Conservation (phyloP, 2,797 vertebrate genomes). For the Anabas testudineus region DNA sequence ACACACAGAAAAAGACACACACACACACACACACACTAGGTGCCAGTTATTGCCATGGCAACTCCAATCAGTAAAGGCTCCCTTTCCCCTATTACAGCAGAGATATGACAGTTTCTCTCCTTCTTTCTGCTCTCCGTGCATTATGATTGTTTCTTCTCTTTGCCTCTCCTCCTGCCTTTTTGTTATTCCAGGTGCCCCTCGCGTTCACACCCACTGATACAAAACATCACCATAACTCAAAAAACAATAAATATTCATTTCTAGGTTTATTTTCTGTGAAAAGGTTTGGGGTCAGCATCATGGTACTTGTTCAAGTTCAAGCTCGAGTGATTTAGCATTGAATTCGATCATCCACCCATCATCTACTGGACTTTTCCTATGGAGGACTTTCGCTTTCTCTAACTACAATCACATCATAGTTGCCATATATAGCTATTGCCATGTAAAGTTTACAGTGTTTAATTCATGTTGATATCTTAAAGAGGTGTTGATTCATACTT, state of each 20-base stretch:
- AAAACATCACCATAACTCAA: constrained; percentile 18
- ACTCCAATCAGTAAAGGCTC: constrained; percentile 80
- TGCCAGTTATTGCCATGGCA: constrained; percentile 80
- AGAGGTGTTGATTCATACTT: neutral
- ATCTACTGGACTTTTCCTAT: neutral
- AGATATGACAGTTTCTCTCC: constrained; percentile 76
- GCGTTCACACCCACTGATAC: constrained; percentile 14
- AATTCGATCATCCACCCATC: neutral
- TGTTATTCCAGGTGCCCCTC: neutral
- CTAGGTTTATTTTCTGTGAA: neutral
- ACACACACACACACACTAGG: constrained; percentile 37
- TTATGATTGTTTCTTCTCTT: constrained; percentile 44
- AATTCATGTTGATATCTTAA: too few relatives aligned
- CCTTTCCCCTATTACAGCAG: constrained; percentile 69
- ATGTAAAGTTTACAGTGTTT: too few relatives aligned
- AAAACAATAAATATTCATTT: constrained; percentile 33
- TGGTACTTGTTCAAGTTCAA: neutral
- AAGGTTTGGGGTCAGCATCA: constrained; percentile 1
- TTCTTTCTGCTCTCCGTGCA: constrained; percentile 55
- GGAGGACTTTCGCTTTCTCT: too few relatives aligned
- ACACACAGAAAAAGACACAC: constrained; percentile 23
- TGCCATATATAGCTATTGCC: too few relatives aligned
- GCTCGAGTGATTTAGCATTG: neutral
- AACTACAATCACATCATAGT: too few relatives aligned
- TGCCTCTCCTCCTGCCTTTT: neutral